A percentile compares a stretch with the other conserved stretches of the same genome.
phyloP scores from a whole-genome alignment of 1,140 invertebrate genomes.

The Aphidius ervi region DNA sequence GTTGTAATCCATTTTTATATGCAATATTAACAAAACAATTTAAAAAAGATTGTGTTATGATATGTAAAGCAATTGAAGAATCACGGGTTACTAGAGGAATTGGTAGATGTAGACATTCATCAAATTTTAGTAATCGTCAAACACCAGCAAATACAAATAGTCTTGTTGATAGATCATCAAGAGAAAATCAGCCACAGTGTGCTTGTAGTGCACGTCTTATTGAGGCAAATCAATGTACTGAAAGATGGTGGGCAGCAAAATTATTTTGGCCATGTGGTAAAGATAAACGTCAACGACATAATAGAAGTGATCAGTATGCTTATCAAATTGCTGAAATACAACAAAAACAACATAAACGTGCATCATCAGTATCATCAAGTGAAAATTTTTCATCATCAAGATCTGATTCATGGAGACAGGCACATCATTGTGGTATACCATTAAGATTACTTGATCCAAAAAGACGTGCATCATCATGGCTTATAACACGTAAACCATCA shows the following conservation, averaged over 20 bases:
- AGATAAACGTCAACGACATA: constrained; percentile 41
- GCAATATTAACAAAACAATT: constrained; percentile 97
- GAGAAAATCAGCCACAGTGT: constrained; percentile 64
- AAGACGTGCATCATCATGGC: constrained; percentile 76
- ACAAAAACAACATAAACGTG: constrained; percentile 68
- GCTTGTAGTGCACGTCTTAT: constrained; percentile 67
- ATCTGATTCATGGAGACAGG: constrained; percentile 76
- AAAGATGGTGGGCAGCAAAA: constrained; percentile 37
- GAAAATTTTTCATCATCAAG: constrained; percentile 84
- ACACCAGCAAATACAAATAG: constrained; percentile 86
- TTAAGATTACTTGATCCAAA: constrained; percentile 70
- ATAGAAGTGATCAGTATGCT: constrained; percentile 67
- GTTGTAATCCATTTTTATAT: constrained; percentile 95
- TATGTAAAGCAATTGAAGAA: constrained; percentile 92
- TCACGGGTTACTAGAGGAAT: constrained; percentile 83
- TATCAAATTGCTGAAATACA: constrained; percentile 78
- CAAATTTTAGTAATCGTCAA: constrained; percentile 84
- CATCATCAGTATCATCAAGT: constrained; percentile 80
- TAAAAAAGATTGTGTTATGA: constrained; percentile 94
- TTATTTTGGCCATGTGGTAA: constrained; percentile 41
- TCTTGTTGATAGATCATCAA: constrained; percentile 71
- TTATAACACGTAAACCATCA: constrained; percentile 82
- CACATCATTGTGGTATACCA: constrained; percentile 71
- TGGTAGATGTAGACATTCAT: constrained; percentile 78
- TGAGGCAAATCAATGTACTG: constrained; percentile 34